Evolutionary conservation across 2,888 invertebrate species (phyloP).

Genomic region (Euclidia mi): DNA sequence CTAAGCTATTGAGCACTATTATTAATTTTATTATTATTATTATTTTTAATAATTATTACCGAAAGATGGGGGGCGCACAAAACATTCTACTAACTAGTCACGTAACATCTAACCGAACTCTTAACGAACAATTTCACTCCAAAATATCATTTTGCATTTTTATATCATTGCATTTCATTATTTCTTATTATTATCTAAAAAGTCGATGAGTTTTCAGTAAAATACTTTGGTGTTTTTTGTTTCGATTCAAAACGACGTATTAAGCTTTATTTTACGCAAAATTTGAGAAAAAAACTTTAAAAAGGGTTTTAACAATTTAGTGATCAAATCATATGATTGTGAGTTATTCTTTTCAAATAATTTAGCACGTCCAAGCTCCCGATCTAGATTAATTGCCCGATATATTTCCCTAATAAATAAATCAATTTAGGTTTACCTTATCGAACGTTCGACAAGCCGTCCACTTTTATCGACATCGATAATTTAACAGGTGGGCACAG

Average conservation of each 20-base stretch:
- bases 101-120: conserved; percentile 74
- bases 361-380: conserved; percentile 54
- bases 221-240: conserved; percentile 88
- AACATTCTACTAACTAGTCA: conserved; percentile 83
- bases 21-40: conserved; percentile 68
- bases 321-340: conserved; percentile 34
- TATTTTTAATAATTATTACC: conserved; percentile 80
- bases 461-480: conserved; percentile 46
- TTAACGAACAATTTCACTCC: conserved; percentile 78
- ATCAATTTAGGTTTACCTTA: conserved; percentile 75
- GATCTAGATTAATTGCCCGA: conserved; percentile 73
- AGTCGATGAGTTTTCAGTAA: conserved; percentile 88
- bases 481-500: conserved; percentile 11
- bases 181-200: conserved; percentile 88
- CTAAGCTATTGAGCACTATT: conserved; percentile 88
- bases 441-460: conserved; percentile 33
- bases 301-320: conserved; percentile 37
- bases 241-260: conserved; percentile 80
- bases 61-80: conserved; percentile 79
- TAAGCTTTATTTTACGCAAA: conserved; percentile 51
- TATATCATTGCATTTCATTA: conserved; percentile 64
- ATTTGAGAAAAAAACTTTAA: conserved; percentile 44
- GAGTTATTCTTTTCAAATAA: conserved; percentile 45
- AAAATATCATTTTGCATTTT: conserved; percentile 78
- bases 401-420: conserved; percentile 87